Percentiles rank a stretch among this genome's conserved stretches.
These are phyloP conservation scores for Oceanodroma tethys DNA, from an alignment of 2,113 vertebrate genomes.

Conservation along the genomic window DNA sequence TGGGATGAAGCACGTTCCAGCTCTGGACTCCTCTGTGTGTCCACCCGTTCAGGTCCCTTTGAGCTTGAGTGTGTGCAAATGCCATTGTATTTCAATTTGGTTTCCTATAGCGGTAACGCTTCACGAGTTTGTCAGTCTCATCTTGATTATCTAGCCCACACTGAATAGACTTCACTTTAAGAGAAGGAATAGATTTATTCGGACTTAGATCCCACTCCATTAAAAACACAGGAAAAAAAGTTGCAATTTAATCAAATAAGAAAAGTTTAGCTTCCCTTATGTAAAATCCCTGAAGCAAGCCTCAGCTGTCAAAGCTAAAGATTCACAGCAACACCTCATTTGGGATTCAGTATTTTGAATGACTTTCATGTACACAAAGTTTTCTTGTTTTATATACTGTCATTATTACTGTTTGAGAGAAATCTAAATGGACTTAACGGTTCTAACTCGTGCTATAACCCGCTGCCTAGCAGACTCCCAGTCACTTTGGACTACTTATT, in stretches of 20 bases:
- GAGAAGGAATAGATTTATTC: neutral
- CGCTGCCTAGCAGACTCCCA: neutral
- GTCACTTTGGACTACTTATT: neutral
- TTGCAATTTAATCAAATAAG: neutral
- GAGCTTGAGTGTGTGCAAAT: fast-evolving
- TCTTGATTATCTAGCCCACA: neutral
- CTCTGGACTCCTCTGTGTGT: neutral
- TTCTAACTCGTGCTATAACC: neutral
- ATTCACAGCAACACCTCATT: neutral
- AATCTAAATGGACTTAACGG: neutral
- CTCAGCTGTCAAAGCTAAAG: neutral
- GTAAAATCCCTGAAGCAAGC: neutral
- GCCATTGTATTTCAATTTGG: neutral
- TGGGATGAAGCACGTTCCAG: neutral
- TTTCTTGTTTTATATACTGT: neutral
- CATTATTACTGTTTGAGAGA: neutral
- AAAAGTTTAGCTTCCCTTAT: neutral
- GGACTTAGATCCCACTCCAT: neutral
- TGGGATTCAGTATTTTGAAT: neutral
- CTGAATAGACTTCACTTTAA: neutral
- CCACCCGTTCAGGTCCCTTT: fast-evolving
- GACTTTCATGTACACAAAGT: neutral
- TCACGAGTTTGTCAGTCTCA: neutral
- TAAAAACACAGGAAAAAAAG: neutral
- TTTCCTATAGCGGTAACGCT: neutral